Conservation (phyloP, 2,113 vertebrate species). For the Bujurquina vittata region DNA sequence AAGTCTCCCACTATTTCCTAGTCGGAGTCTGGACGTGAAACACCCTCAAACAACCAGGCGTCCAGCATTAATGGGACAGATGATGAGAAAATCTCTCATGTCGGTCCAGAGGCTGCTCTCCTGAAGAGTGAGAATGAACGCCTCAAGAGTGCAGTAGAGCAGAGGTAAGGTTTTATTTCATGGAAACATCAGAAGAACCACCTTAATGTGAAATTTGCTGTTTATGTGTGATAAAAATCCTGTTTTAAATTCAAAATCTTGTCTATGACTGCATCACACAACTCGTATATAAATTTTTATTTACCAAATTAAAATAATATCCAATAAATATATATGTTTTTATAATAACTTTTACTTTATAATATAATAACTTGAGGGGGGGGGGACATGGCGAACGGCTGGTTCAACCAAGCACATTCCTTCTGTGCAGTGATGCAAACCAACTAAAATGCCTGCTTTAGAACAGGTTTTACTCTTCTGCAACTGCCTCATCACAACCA, state of each 20-base stretch:
- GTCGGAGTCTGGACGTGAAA: constrained; percentile 88
- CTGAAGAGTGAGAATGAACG: constrained; percentile 91
- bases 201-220: background rate
- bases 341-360: too few species aligned
- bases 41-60: constrained; percentile 84
- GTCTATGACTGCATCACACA: background rate
- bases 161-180: constrained; percentile 81
- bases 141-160: constrained; percentile 89
- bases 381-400: background rate
- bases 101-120: constrained; percentile 80
- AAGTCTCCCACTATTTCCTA: background rate
- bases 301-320: background rate
- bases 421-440: background rate
- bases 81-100: constrained; percentile 91
- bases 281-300: background rate
- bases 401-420: background rate
- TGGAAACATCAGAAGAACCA: background rate
- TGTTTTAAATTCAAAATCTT: background rate
- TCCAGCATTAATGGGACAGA: constrained; percentile 96
- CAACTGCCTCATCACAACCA: background rate
- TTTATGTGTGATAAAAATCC: background rate
- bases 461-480: background rate
- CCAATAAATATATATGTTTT: background rate
- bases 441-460: background rate
- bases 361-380: too few species aligned